phyloP scores from a whole-genome alignment of 1,140 invertebrate genomes.

The Lysiphlebus fabarum region DNA sequence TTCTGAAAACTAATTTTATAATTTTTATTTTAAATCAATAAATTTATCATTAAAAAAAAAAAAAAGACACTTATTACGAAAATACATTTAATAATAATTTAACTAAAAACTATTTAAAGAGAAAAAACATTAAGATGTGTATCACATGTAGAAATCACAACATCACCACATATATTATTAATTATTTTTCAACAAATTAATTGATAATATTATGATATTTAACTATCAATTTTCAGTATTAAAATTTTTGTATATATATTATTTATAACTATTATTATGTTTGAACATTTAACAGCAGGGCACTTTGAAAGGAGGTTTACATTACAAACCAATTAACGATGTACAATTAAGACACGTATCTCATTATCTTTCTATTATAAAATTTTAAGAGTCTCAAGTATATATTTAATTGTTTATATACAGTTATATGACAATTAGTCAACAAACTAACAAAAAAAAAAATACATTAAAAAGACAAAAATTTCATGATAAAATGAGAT shows the following conservation, averaged over 20 bases:
- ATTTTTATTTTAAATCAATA: background rate
- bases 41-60: background rate
- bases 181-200: slow-evolving; percentile 33
- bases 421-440: background rate
- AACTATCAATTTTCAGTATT: slow-evolving; percentile 34
- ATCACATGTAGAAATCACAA: slow-evolving; percentile 55
- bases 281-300: slow-evolving; percentile 50
- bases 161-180: slow-evolving; percentile 40
- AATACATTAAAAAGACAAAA: no score
- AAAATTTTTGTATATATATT: slow-evolving; percentile 26
- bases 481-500: no score
- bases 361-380: slow-evolving; percentile 5
- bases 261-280: slow-evolving; percentile 27
- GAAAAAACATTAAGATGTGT: slow-evolving; percentile 41
- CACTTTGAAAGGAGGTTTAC: slow-evolving; percentile 40
- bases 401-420: slow-evolving; percentile 26
- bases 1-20: slow-evolving; percentile 21
- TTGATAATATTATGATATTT: slow-evolving; percentile 37
- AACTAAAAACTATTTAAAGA: background rate
- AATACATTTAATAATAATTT: background rate
- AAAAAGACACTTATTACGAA: slow-evolving; percentile 1
- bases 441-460: no score
- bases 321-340: background rate
- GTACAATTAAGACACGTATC: slow-evolving; percentile 7
- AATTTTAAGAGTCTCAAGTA: slow-evolving; percentile 15